A percentile compares a stretch with the other conserved stretches of the same genome.
phyloP scores from a whole-genome alignment of 1,140 invertebrate genomes.

The Psilanteris sp. region DNA sequence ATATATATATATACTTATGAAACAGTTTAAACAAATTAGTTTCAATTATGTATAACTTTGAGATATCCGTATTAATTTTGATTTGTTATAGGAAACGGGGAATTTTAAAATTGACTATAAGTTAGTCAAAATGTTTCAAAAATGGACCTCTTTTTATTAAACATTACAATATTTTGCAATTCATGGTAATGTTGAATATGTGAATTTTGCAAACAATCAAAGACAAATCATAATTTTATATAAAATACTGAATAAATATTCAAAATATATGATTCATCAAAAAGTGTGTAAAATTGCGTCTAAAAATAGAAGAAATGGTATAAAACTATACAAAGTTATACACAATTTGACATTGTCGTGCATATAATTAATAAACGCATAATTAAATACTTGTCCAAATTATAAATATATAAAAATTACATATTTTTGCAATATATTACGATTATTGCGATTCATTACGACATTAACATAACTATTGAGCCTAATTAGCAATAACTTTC shows the following conservation, averaged over 20 bases:
- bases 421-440: background rate
- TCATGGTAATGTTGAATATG: background rate
- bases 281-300: constrained; percentile 37
- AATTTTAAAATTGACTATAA: constrained; percentile 2
- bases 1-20: too few species aligned
- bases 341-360: constrained; percentile 4
- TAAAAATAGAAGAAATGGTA: constrained; percentile 41
- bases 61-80: constrained; percentile 19
- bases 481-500: constrained; percentile 58
- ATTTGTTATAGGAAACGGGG: constrained; percentile 4
- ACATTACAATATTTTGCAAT: constrained; percentile 8
- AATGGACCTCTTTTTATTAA: too few species aligned
- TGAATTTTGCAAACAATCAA: constrained; percentile 2
- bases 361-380: too few species aligned
- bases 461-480: constrained; percentile 53
- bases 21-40: background rate
- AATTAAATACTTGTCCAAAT: too few species aligned
- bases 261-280: constrained; percentile 18
- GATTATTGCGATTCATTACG: constrained; percentile 18
- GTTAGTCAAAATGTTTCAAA: constrained; percentile 13
- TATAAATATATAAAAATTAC: too few species aligned
- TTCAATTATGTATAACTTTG: constrained; percentile 20
- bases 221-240: constrained; percentile 3
- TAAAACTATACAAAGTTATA: constrained; percentile 34
- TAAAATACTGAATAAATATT: constrained; percentile 1